Base-by-base conservation (phyloP, 2,113 vertebrate species). In the Laticauda colubrina region DNA sequence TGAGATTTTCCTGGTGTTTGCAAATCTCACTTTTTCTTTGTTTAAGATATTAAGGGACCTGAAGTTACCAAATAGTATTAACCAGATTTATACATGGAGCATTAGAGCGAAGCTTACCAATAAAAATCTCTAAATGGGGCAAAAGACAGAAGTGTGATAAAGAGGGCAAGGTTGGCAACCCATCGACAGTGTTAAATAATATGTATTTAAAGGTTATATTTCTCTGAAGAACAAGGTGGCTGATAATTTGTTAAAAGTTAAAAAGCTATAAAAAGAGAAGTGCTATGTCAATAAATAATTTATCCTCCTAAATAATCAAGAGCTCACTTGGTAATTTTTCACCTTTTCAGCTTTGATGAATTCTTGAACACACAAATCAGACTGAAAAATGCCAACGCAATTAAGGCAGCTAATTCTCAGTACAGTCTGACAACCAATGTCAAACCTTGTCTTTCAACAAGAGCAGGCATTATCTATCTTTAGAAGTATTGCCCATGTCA, bases 221-320 rank as follows among this genome's bases (percentile, higher is more conserved):
- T 45, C 85, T 2, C 26, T 26, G 20, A 24, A 51, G 14, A 85
- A 87, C 11, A 59, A 2, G 24, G n/a, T 87, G 57, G 26, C 24
- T 91, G 26, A 34, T 91, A 51, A 87, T 51, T 45, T 87, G 26
- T 45, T 85, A 29, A 51, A 61, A 87, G 23, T n/a, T 29, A 61
- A n/a, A 20, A 61, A 12, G 29, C 54, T 91, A 87, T 61, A 87
- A 55, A 87, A 91, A 75, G 51, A 45, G 26, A 91, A 87, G 85
- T 86, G 55, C 81, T 87, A 7, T 51, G 59, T 34, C 26, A 91
- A n/a, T 91, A 53, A 85, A 85, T 56, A 91, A 91, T 91, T 64
- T 24, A 91, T 20, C 34, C 11, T 45, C 43, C 53, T 59, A 91
- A 86, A 87, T 87, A 87, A 86, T 59, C n/a, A 85, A 23, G 51